Percentiles rank a stretch among this genome's conserved stretches.
phyloP scores from a whole-genome alignment of 1,140 invertebrate genomes.

The Metopolophium dirhodum region DNA sequence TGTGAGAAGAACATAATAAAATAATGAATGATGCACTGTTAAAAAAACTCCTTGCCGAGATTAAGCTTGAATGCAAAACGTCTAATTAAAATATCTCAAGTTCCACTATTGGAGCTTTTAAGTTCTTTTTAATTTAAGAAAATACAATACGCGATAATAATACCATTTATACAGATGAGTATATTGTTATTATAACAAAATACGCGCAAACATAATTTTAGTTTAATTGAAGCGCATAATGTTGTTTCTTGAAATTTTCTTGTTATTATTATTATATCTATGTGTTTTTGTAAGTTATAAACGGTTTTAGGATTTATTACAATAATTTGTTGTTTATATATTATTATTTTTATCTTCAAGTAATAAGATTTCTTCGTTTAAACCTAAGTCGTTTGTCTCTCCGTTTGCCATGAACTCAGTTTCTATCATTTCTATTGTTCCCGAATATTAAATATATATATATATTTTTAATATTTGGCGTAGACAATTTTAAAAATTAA shows the following conservation, averaged over 20 bases:
- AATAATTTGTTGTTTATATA: neutral
- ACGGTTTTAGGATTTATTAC: neutral
- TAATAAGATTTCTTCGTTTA: neutral
- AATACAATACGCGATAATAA: neutral
- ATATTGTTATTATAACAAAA: neutral
- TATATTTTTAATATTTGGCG: neutral
- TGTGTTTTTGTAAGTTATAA: constrained; percentile 18
- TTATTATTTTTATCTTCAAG: constrained; percentile 4
- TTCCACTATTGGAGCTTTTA: neutral
- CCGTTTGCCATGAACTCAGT: neutral
- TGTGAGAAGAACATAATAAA: neutral
- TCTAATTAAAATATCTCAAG: neutral
- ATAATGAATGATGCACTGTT: neutral
- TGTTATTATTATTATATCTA: neutral
- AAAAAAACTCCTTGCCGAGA: neutral
- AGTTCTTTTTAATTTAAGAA: neutral
- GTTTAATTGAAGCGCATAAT: neutral
- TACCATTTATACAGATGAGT: too few relatives aligned
- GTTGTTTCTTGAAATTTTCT: neutral
- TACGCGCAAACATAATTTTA: neutral
- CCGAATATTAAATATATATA: neutral
- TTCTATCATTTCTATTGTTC: constrained; percentile 12
- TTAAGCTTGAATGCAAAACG: neutral
- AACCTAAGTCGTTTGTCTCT: constrained; percentile 12
- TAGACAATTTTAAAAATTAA: neutral